These are phyloP conservation scores for Dolichomitus sp. DNA, from an alignment of 2,888 invertebrate genomes.

Conservation along the genomic window DNA sequence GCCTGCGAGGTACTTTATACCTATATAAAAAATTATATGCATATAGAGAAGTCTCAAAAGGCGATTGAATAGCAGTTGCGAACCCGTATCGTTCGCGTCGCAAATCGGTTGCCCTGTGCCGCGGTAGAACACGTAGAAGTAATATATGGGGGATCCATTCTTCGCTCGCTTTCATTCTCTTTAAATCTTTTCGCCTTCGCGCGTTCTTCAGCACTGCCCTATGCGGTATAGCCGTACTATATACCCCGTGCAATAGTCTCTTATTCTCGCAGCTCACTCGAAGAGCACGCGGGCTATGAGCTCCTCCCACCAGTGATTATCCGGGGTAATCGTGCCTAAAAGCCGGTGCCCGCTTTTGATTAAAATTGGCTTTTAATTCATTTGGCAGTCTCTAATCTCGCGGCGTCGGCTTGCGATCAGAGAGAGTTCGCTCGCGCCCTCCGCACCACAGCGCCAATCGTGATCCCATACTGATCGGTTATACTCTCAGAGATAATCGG, in stretches of 20 bases:
- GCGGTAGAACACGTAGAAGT: conserved; percentile 79
- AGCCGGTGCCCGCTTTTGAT: conserved; percentile 85
- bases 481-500: conserved; percentile 5
- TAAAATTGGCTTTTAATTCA: conserved; percentile 86
- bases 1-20: not conserved
- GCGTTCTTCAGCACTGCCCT: conserved; percentile 44
- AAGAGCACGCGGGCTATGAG: conserved; percentile 63
- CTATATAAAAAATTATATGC: not conserved
- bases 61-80: conserved; percentile 70
- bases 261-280: conserved; percentile 61
- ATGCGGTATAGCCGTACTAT: conserved; percentile 10
- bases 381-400: conserved; percentile 86
- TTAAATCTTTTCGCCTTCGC: conserved; percentile 51
- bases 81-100: conserved; percentile 58
- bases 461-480: conserved; percentile 51
- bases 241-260: conserved; percentile 30
- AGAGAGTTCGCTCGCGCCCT: conserved; percentile 65
- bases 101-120: conserved; percentile 76
- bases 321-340: conserved; percentile 85
- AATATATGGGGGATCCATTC: conserved; percentile 81
- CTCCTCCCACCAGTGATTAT: conserved; percentile 84
- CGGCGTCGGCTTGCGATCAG: conserved; percentile 80
- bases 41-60: not conserved
- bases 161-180: conserved; percentile 73
- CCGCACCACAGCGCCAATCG: conserved; percentile 52